Conservation (phyloP, 2,888 invertebrate species). For the Dryobota labecula region DNA sequence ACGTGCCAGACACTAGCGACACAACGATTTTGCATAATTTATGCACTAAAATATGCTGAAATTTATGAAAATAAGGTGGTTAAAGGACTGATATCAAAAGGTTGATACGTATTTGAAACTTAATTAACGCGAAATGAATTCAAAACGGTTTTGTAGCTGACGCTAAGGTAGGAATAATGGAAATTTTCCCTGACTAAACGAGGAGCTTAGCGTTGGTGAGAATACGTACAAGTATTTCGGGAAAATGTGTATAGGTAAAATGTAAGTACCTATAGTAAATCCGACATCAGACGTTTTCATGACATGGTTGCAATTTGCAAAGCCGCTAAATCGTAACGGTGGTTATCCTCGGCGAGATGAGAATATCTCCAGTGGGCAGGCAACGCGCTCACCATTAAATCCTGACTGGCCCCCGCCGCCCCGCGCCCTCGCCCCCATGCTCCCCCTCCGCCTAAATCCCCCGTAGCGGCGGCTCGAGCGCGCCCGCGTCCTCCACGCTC, state of each 20-base stretch:
- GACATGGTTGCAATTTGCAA: conserved; percentile 74
- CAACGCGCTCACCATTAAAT: conserved; percentile 77
- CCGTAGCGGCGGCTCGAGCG: conserved; percentile 50
- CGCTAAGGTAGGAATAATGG: conserved; percentile 60
- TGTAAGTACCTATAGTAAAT: conserved; percentile 50
- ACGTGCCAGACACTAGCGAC: conserved; percentile 77
- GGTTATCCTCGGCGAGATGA: conserved; percentile 77
- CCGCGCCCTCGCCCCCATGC: conserved; percentile 42
- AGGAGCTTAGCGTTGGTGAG: conserved; percentile 46
- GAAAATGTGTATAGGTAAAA: conserved; percentile 46
- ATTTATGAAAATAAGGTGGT: conserved; percentile 74
- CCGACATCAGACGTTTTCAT: conserved; percentile 66
- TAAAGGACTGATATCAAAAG: conserved; percentile 64
- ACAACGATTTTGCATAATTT: conserved; percentile 84
- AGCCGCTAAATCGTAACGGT: conserved; percentile 76
- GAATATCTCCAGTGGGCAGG: conserved; percentile 78
- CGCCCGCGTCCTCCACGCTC: conserved; percentile 67
- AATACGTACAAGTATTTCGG: conserved; percentile 50
- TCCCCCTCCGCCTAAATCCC: conserved; percentile 65
- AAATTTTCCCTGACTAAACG: conserved; percentile 55
- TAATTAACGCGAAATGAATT: conserved; percentile 69
- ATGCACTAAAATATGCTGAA: conserved; percentile 77
- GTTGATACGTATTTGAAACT: conserved; percentile 67
- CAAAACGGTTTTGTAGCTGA: conserved; percentile 64
- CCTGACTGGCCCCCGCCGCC: conserved; percentile 66